phyloP scores from a whole-genome alignment of 2,888 invertebrate species.

The Drosophila sordidapex region DNA sequence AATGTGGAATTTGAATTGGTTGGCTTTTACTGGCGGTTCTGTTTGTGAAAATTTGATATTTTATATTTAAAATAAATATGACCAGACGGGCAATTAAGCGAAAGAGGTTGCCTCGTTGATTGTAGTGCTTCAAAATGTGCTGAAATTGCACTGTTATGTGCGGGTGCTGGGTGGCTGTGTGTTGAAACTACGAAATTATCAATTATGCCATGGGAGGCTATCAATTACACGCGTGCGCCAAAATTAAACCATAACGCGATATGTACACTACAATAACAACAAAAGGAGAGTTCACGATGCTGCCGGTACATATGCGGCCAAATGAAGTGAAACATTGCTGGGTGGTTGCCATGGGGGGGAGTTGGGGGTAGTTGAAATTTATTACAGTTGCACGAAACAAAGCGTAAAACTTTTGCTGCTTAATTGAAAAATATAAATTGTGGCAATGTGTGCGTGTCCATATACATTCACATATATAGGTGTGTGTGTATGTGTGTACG shows the following conservation, averaged over 20 bases:
- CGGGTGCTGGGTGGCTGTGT: conserved; percentile 11
- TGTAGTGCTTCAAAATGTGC: conserved; percentile 23
- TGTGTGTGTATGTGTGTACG: conserved; percentile 14
- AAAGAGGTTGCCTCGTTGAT: conserved; percentile 16
- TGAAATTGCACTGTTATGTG: conserved; percentile 11
- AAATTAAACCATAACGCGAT: conserved; percentile 75
- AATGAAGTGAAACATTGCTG: conserved; percentile 71
- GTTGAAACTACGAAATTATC: conserved; percentile 71
- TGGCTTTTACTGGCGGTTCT: neutral
- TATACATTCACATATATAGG: conserved; percentile 3
- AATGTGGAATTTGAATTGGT: conserved; percentile 2
- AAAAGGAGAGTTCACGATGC: conserved; percentile 34
- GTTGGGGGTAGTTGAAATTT: conserved; percentile 69
- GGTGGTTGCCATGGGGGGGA: neutral
- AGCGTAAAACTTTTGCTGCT: conserved; percentile 74
- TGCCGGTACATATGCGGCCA: conserved; percentile 54
- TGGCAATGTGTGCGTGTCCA: conserved; percentile 48
- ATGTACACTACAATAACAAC: conserved; percentile 43
- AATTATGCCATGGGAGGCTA: conserved; percentile 73
- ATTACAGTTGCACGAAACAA: conserved; percentile 76
- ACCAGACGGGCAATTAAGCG: conserved; percentile 37
- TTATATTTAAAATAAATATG: conserved; percentile 31
- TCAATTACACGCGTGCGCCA: conserved; percentile 73
- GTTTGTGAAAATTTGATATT: conserved; percentile 22
- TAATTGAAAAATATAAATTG: conserved; percentile 82